Base-by-base conservation (phyloP, 2,797 vertebrate genomes). In the Typhlichthys subterraneus region DNA sequence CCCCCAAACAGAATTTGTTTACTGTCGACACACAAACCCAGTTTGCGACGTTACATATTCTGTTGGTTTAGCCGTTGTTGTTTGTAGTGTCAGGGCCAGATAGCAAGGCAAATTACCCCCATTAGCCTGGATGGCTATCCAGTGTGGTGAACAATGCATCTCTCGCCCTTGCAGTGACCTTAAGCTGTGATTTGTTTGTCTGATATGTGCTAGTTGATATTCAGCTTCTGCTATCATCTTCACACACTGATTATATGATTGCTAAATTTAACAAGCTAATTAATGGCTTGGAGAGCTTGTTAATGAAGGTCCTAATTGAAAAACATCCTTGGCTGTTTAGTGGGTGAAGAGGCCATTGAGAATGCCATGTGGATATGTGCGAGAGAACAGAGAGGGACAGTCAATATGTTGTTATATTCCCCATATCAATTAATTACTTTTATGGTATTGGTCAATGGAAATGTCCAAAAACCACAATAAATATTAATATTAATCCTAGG, bases 261-360 rank as follows among this genome's bases (percentile, higher is more conserved):
- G 78, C 75, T 57, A 66, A 79, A 71, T 70, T 69, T 69, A 82
- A 76, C 31, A 23, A 82, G 75, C 71, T 80, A 72, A 76, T 83
- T 82, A 85, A 86, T 84, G 79, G 73, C 75, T 66, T 19, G 1
- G 64, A 76, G 65, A 61, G 73, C 69, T 77, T 81, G 82, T 84
- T 86, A 85, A 85, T 85, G 72, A 80, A 80, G 69, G 65, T 74
- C 81, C 58, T 79, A 83, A 86, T 80, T 83, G 75, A 82, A 81
- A 79, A 77, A 65, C 54, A 77, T 77, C 72, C 54, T 31, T 60
- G 1, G 12, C 68, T 70, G 72, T 75, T 65, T 61, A 31, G 49
- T 29, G 67, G 67, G 57, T 59, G 15, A 53, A 60, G 64, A 69
- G 63, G 65, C 72, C 61, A 63, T 11, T n/a, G 74, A 77, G 81